Evolutionary conservation across 2,113 vertebrate species (phyloP).

Genomic region (Plotosus lineatus): DNA sequence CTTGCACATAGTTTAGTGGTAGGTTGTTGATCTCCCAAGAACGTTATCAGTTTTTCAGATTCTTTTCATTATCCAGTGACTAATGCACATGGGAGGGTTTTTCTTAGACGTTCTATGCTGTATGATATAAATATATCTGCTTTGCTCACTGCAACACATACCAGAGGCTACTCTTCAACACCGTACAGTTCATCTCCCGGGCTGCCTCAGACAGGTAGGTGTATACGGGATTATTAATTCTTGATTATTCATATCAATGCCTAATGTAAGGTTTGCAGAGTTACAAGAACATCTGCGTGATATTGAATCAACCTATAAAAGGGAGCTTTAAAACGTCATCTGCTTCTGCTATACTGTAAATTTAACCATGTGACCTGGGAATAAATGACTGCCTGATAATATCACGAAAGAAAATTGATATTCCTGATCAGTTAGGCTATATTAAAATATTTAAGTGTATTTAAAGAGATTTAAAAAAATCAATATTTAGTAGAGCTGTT

Average conservation of each 20-base stretch:
- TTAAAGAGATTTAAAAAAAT: no score
- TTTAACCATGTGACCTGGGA: no score
- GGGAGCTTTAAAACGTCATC: not conserved
- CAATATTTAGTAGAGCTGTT: no score
- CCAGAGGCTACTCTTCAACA: not conserved
- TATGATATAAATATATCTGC: not conserved
- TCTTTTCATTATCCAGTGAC: not conserved
- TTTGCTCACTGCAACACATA: not conserved
- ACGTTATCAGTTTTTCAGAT: constrained; percentile 15
- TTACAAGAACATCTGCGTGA: not conserved
- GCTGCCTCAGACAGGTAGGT: not conserved
- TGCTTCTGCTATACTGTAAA: not conserved
- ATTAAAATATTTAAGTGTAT: no score
- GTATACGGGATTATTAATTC: not conserved
- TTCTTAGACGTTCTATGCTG: not conserved
- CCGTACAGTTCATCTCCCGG: not conserved
- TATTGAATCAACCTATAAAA: not conserved
- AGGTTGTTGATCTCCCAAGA: not conserved
- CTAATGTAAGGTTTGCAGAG: not conserved
- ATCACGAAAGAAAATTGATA: no score
- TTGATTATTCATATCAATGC: not conserved
- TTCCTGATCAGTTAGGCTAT: no score
- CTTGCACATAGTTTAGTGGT: not conserved
- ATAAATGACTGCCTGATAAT: no score
- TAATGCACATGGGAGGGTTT: constrained; percentile 6